phyloP scores from a whole-genome alignment of 2,888 invertebrate genomes.

The Melitaea athalia region DNA sequence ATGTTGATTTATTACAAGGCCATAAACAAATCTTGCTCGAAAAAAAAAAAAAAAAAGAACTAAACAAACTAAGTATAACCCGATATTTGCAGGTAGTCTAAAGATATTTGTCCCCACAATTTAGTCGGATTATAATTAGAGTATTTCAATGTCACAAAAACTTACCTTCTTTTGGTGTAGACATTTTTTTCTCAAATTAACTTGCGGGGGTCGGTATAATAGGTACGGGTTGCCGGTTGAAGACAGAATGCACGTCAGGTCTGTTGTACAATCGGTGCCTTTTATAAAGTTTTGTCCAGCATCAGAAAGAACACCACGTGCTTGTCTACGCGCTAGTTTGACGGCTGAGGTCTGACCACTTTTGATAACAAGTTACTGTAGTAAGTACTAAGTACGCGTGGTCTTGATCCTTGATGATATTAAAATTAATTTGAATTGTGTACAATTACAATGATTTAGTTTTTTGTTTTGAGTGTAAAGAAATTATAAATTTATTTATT shows the following conservation, averaged over 20 bases:
- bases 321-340: slow-evolving; percentile 52
- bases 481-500: too few species aligned
- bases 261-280: slow-evolving; percentile 56
- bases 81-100: background rate
- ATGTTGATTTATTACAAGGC: slow-evolving; percentile 23
- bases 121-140: slow-evolving; percentile 40
- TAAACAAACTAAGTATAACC: slow-evolving; percentile 9
- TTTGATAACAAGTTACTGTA: slow-evolving; percentile 62
- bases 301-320: slow-evolving; percentile 63
- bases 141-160: slow-evolving; percentile 43
- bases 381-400: slow-evolving; percentile 36
- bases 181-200: slow-evolving; percentile 54
- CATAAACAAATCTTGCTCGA: slow-evolving; percentile 15
- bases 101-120: slow-evolving; percentile 29
- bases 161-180: slow-evolving; percentile 74
- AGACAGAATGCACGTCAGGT: slow-evolving; percentile 58
- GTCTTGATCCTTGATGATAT: slow-evolving; percentile 50
- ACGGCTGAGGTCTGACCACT: slow-evolving; percentile 47
- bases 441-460: too few species aligned
- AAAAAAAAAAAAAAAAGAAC: slow-evolving; percentile 5
- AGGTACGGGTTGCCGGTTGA: slow-evolving; percentile 52
- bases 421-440: background rate
- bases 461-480: too few species aligned
- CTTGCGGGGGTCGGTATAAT: slow-evolving; percentile 38
- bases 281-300: slow-evolving; percentile 70